These are phyloP conservation scores for Microtus oregoni DNA, from an alignment of 2,113 vertebrate genomes.

Conservation along the genomic window DNA sequence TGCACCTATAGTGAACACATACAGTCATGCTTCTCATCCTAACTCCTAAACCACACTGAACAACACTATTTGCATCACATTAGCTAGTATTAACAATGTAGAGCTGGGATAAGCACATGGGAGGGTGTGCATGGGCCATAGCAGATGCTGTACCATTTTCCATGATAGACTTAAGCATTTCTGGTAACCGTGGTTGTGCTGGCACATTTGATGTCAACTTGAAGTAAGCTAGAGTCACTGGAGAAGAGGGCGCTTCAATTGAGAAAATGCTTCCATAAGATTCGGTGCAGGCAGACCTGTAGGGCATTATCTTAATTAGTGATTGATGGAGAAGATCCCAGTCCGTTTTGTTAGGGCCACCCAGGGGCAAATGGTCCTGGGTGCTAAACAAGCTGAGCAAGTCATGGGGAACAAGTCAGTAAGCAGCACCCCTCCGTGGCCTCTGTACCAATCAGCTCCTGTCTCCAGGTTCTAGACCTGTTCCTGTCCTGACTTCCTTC, in stretches of 20 bases:
- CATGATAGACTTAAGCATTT: not conserved
- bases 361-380: not conserved
- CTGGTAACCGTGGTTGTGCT: not conserved
- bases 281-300: not conserved
- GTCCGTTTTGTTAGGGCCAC: too few species aligned
- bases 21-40: not conserved
- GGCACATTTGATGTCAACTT: not conserved
- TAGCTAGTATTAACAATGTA: not conserved
- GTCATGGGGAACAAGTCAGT: not conserved
- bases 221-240: not conserved
- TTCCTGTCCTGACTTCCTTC: not conserved
- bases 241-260: not conserved
- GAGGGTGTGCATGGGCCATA: too few species aligned
- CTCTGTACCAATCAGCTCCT: not conserved
- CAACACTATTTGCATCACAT: not conserved
- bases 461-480: not conserved
- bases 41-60: not conserved
- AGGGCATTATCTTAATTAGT: not conserved
- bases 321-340: not conserved
- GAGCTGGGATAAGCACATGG: not conserved
- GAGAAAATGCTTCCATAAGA: not conserved
- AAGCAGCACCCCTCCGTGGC: not conserved
- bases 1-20: not conserved
- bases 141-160: not conserved
- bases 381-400: not conserved